A percentile compares a stretch with the other conserved stretches of the same genome.
phyloP scores from a whole-genome alignment of 1,140 invertebrate species.

The Bombus haemorrhoidalis region DNA sequence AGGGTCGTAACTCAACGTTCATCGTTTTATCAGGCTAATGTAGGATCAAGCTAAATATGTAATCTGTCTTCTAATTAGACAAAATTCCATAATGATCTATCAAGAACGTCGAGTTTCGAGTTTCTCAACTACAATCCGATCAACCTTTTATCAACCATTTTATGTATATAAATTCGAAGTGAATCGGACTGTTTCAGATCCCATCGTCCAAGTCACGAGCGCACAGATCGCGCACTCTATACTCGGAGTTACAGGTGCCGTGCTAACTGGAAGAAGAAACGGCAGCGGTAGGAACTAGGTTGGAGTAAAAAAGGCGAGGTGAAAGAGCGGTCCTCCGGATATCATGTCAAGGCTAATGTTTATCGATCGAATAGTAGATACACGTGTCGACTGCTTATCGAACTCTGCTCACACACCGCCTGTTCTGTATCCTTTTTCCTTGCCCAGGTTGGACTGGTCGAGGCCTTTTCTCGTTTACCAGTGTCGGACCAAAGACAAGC shows the following conservation, averaged over 20 bases:
- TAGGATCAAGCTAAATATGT: too few species aligned
- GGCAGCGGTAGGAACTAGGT: background rate
- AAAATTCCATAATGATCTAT: too few species aligned
- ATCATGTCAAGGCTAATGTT: constrained; percentile 77
- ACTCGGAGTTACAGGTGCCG: background rate
- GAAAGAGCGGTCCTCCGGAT: constrained; percentile 60
- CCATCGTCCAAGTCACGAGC: background rate
- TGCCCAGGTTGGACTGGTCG: constrained; percentile 17
- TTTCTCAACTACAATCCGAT: background rate
- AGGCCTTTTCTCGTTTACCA: constrained; percentile 6
- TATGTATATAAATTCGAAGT: background rate
- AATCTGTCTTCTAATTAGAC: too few species aligned
- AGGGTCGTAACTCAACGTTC: too few species aligned
- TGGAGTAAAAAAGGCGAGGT: constrained; percentile 40
- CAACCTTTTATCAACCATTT: too few species aligned
- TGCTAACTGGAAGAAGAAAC: constrained; percentile 23
- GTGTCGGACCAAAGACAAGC: constrained; percentile 13
- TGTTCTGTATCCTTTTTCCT: constrained; percentile 48
- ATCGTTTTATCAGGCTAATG: too few species aligned
- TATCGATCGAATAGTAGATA: constrained; percentile 74
- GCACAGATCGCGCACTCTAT: background rate
- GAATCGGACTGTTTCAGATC: background rate
- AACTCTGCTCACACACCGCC: constrained; percentile 58
- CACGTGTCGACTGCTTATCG: constrained; percentile 72
- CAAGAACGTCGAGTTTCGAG: too few species aligned